Evolutionary conservation across 2,797 vertebrate species (phyloP).

Genomic region (Dendrocincla tyrannina): DNA sequence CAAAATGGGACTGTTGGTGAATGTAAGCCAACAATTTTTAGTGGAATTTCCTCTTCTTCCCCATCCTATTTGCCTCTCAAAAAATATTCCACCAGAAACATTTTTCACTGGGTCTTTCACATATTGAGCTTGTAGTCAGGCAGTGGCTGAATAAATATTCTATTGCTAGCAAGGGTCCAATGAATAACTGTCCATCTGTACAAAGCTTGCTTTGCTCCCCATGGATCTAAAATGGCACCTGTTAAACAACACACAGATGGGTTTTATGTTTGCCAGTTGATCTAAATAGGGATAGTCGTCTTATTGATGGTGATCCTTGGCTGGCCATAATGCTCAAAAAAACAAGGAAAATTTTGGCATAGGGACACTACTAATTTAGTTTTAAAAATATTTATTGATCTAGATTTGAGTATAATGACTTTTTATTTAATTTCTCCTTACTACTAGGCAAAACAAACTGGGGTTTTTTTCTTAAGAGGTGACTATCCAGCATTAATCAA

Average conservation of each 20-base stretch:
- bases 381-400: background rate
- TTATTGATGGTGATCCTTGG: conserved; percentile 47
- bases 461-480: background rate
- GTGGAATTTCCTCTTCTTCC: background rate
- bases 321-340: background rate
- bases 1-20: background rate
- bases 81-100: conserved; percentile 28
- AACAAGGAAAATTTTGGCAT: background rate
- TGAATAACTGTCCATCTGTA: conserved; percentile 65
- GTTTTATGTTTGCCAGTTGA: conserved; percentile 63
- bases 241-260: conserved; percentile 69
- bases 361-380: background rate
- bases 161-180: conserved; percentile 11
- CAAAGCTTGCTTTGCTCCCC: conserved; percentile 58
- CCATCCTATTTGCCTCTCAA: background rate
- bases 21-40: background rate
- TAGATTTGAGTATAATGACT: background rate
- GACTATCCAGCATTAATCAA: conserved; percentile 15
- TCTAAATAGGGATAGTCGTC: conserved; percentile 38
- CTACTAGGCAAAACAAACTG: background rate
- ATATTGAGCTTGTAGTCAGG: conserved; percentile 9
- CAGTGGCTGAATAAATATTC: conserved; percentile 51
- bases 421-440: background rate
- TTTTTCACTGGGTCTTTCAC: conserved; percentile 28
- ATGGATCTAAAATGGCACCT: conserved; percentile 68